phyloP scores from a whole-genome alignment of 2,888 invertebrate genomes.

The Panzeria rudis region DNA sequence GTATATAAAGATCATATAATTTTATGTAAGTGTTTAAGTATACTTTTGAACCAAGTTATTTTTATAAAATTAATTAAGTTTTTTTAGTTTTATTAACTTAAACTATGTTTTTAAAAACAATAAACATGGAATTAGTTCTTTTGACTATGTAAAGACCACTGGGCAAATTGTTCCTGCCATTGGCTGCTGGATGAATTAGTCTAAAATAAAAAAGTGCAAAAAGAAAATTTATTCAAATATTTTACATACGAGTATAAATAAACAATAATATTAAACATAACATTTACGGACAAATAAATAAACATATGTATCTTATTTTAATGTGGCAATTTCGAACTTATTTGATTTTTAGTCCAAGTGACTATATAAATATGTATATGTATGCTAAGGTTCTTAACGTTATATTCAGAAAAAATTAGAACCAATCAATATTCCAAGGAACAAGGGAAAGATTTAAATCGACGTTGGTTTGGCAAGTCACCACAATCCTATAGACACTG shows the following conservation, averaged over 20 bases:
- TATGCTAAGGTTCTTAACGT: too few relatives aligned
- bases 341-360: too few relatives aligned
- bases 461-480: too few relatives aligned
- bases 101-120: constrained; percentile 28
- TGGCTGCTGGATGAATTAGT: constrained; percentile 83
- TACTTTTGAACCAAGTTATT: constrained; percentile 56
- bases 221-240: not conserved
- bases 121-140: constrained; percentile 77
- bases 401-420: too few relatives aligned
- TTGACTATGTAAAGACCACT: constrained; percentile 83
- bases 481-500: too few relatives aligned
- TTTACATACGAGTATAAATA: not conserved
- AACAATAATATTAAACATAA: constrained; percentile 4
- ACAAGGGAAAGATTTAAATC: too few relatives aligned
- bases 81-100: constrained; percentile 31
- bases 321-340: too few relatives aligned
- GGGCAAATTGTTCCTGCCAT: constrained; percentile 84
- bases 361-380: too few relatives aligned
- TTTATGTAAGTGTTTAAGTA: constrained; percentile 18
- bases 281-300: constrained; percentile 69
- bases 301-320: not conserved
- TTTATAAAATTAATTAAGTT: constrained; percentile 31
- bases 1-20: constrained; percentile 49
- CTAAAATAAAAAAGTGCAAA: constrained; percentile 74
- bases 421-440: too few relatives aligned